These are phyloP conservation scores for Pocillopora damicornis DNA, from an alignment of 64 coral and sea anemone genomes.

Conservation along the genomic window DNA sequence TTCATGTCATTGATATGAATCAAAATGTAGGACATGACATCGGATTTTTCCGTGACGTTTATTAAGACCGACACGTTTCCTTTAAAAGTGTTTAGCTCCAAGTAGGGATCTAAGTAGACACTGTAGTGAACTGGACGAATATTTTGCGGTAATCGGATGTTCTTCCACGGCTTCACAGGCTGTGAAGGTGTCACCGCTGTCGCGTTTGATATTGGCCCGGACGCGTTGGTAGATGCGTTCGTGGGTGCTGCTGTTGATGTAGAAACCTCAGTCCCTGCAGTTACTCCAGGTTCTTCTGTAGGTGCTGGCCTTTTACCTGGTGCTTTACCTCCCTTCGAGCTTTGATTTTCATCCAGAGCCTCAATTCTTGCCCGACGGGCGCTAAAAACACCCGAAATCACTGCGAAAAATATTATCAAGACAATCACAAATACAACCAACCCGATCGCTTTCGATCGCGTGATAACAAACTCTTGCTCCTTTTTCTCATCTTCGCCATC, in stretches of 20 bases:
- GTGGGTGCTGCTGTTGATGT: no score
- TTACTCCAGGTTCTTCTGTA: neutral
- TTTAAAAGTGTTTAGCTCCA: constrained; percentile 49
- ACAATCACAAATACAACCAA: constrained; percentile 38
- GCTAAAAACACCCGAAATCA: constrained; percentile 58
- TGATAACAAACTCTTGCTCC: constrained; percentile 34
- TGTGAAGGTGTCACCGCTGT: neutral
- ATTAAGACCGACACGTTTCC: constrained; percentile 52
- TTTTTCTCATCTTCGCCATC: neutral
- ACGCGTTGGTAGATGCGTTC: no score
- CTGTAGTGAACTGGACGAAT: constrained; percentile 63
- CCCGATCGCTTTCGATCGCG: constrained; percentile 25
- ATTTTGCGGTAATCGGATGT: constrained; percentile 48
- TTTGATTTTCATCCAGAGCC: constrained; percentile 10
- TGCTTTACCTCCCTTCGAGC: no score
- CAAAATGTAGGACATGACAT: constrained; percentile 55
- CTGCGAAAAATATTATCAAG: constrained; percentile 37
- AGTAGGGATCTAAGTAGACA: constrained; percentile 58
- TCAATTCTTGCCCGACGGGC: constrained; percentile 31
- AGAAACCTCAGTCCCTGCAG: no score
- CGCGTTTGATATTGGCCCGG: no score
- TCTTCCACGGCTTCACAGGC: constrained; percentile 37
- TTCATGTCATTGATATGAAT: constrained; percentile 86
- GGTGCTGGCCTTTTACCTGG: neutral
- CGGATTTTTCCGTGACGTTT: constrained; percentile 37